Evolutionary conservation across 2,113 vertebrate species (phyloP).

Genomic region (Stomatorhinus ivindoensis): DNA sequence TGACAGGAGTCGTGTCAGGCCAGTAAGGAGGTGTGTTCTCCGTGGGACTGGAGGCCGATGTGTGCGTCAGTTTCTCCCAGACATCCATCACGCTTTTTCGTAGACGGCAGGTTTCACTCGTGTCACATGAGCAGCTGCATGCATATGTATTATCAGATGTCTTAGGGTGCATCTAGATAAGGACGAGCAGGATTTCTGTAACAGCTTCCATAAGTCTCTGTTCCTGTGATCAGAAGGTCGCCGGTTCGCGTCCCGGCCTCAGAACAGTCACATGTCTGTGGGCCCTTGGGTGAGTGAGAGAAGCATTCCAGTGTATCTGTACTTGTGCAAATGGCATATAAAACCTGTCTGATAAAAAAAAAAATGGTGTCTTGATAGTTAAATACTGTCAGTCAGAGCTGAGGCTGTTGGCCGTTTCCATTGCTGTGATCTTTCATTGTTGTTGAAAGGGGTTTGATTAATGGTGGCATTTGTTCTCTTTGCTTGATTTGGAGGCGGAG

Average conservation of each 20-base stretch:
- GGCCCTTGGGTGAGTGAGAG: too few species aligned
- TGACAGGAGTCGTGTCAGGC: neutral
- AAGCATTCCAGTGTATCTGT: too few species aligned
- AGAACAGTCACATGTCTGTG: too few species aligned
- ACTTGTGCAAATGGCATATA: too few species aligned
- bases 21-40: neutral
- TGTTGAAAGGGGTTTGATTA: slow-evolving; percentile 1
- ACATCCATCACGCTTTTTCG: neutral
- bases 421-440: neutral
- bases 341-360: too few species aligned
- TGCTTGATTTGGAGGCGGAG: neutral
- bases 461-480: neutral
- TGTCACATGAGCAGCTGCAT: neutral
- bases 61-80: neutral
- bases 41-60: neutral
- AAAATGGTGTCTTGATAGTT: neutral
- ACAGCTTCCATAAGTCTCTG: neutral
- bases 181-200: neutral
- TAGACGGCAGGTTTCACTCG: neutral
- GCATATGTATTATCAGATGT: neutral
- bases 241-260: too few species aligned
- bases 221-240: too few species aligned
- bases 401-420: neutral
- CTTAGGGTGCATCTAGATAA: neutral
- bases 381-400: neutral